Conservation (phyloP, 2,888 invertebrate species). For the Stenolophus ochropezus region DNA sequence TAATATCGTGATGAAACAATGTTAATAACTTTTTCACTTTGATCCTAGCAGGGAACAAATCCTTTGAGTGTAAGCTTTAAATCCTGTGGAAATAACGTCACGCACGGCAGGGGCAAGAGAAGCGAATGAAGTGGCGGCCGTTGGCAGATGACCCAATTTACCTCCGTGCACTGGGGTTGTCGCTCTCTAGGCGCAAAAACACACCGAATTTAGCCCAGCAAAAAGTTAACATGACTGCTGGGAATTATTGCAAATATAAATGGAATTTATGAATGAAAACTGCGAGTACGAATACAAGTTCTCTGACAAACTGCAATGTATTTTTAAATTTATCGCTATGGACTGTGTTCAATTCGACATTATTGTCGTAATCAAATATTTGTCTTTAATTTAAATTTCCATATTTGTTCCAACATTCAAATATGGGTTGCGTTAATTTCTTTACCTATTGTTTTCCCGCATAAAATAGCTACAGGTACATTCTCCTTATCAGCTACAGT, state of each 20-base stretch:
- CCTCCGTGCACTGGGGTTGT: constrained; percentile 32
- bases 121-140: constrained; percentile 29
- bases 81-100: constrained; percentile 25
- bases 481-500: no score
- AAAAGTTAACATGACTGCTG: neutral
- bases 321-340: neutral
- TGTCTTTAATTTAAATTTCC: no score
- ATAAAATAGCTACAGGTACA: no score
- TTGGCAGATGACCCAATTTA: constrained; percentile 51
- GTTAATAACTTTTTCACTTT: constrained; percentile 1
- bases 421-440: no score
- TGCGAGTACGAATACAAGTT: neutral
- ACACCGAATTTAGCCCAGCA: neutral
- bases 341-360: neutral
- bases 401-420: no score
- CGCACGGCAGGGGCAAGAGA: constrained; percentile 40
- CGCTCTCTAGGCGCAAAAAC: constrained; percentile 24
- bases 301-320: neutral
- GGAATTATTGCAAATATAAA: neutral
- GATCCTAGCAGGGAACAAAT: constrained; percentile 18
- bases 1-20: neutral
- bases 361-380: no score
- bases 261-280: neutral
- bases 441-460: no score
- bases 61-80: neutral